These are phyloP conservation scores for Anarsia innoxiella DNA, from an alignment of 2,888 invertebrate genomes.

Conservation along the genomic window DNA sequence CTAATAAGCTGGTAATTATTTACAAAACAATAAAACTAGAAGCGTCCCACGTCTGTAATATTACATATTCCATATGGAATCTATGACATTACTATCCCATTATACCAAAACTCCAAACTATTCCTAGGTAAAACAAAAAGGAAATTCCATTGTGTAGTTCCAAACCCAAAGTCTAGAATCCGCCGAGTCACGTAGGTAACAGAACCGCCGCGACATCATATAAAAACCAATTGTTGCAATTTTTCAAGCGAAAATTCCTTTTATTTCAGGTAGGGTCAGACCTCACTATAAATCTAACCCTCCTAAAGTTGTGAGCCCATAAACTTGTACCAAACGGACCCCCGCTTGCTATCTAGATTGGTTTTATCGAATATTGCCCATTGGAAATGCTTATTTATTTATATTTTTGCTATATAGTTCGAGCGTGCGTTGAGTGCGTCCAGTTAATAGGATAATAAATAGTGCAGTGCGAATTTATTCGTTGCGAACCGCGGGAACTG, in stretches of 20 bases:
- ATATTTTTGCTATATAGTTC: constrained; percentile 23
- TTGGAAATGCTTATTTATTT: constrained; percentile 32
- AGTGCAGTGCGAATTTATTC: too few species aligned
- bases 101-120: too few species aligned
- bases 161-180: too few species aligned
- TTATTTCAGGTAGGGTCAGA: constrained; percentile 45
- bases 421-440: constrained; percentile 10
- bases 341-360: constrained; percentile 34
- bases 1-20: too few species aligned
- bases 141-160: too few species aligned
- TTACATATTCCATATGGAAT: too few species aligned
- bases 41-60: too few species aligned
- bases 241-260: neutral
- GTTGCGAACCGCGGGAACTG: too few species aligned
- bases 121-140: too few species aligned
- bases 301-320: constrained; percentile 51
- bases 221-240: neutral
- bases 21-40: too few species aligned
- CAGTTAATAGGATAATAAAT: neutral
- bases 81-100: too few species aligned
- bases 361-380: constrained; percentile 41
- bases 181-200: too few species aligned
- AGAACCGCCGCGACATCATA: neutral
- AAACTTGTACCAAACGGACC: constrained; percentile 39
- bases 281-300: constrained; percentile 50